Evolutionary conservation across 2,113 vertebrate species (phyloP), one percentile per base, ranked within the genome.

Genomic region (Callionymus lyra): DNA sequence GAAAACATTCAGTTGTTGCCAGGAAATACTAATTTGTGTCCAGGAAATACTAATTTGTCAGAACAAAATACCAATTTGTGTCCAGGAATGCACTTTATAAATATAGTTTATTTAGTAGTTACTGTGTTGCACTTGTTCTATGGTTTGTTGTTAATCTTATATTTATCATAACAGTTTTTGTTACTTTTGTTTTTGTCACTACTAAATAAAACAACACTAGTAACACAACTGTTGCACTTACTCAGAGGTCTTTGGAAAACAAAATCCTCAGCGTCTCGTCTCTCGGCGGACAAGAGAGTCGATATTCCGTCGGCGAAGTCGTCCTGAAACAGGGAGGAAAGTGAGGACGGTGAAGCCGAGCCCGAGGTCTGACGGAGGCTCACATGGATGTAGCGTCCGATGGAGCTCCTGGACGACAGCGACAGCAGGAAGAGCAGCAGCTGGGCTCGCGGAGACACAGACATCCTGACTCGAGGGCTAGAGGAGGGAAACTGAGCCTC

Each of bases 231-330:
- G 43, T 13, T 38, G 13, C 2, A 75, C 81, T 83, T 70, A 83
- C 81, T 72, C 41, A 83, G 76, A 47, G 76, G 65, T 68, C 81
- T 60, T 15, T 70, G 70, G 55, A 75, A 78, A 68, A 83, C 51
- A 48, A 77, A 78, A 61, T 78, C 76, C 54, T 73, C 78, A 19
- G 74, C 54, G 38, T 78, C 65, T 51, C 72, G 74, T 51, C 80
- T 80, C 63, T 79, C 74, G 66, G 74, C 51, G 63, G 12, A 68
- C 41, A 79, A 53, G 34, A 80, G 63, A 50, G 76, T 75, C 56
- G 70, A 65, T 41, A 81, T 59, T 70, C 72, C 74, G 38, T 80
- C 74, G 31, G 74, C 34, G 12, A 63, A 42, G 1, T 74, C 66
- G 18, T 75, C 72, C 78, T 81, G 6, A 61, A 56, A 66, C 38